These are phyloP conservation scores for Pan troglodytes DNA, from an alignment of 2,113 vertebrate species.

Conservation along the genomic window NHGRI_mPanTro3-v2.1_pri NC_072409.2:89653001-89653500, in stretches of 20 bases:
- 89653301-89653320: neutral
- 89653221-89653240: neutral
- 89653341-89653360: neutral
- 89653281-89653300: neutral
- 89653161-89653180: too few relatives aligned
- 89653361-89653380: neutral
- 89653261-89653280: neutral
- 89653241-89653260: neutral
- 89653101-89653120: too few relatives aligned
- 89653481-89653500: slow-evolving; percentile 39
- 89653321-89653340: neutral
- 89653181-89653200: too few relatives aligned
- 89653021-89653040: too few relatives aligned
- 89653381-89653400: slow-evolving; percentile 36
- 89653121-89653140: too few relatives aligned
- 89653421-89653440: neutral
- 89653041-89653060: too few relatives aligned
- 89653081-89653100: too few relatives aligned
- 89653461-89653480: slow-evolving; percentile 44
- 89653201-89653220: neutral
- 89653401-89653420: neutral
- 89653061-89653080: too few relatives aligned
- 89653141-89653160: too few relatives aligned
- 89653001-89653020: too few relatives aligned
- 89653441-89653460: neutral